phyloP scores from a whole-genome alignment of 2,888 invertebrate species.

The Xestoiulus laeticollis region DNA sequence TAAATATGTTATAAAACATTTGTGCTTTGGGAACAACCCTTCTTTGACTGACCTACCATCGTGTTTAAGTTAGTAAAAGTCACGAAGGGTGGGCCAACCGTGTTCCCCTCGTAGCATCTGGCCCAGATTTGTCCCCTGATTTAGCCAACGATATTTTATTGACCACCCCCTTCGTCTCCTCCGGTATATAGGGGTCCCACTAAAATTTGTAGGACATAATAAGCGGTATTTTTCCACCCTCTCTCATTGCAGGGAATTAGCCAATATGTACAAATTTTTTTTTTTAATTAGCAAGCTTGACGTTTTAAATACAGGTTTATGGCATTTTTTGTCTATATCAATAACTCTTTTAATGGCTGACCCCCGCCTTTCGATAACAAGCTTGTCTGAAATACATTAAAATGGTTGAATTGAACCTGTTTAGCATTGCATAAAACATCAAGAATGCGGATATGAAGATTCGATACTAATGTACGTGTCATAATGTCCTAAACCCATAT shows the following conservation, averaged over 20 bases:
- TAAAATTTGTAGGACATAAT: background rate
- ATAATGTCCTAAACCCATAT: background rate
- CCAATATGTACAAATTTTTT: background rate
- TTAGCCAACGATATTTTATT: background rate
- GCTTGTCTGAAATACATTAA: background rate
- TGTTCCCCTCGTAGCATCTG: slow-evolving; percentile 3
- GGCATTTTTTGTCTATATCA: background rate
- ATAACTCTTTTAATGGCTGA: background rate
- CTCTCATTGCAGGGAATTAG: background rate
- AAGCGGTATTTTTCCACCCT: background rate
- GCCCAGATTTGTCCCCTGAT: background rate
- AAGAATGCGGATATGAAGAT: slow-evolving; percentile 6
- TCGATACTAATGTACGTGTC: background rate
- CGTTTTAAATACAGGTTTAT: slow-evolving; percentile 1
- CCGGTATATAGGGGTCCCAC: background rate
- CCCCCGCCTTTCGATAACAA: background rate
- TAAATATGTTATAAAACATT: background rate
- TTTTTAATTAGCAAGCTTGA: background rate
- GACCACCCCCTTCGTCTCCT: background rate
- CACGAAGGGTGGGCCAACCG: background rate
- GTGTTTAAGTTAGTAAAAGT: background rate
- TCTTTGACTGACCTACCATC: background rate
- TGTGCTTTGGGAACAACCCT: background rate
- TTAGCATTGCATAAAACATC: background rate
- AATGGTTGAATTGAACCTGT: background rate